phyloP scores from a whole-genome alignment of 2,113 vertebrate genomes.

The Pelodiscus sinensis region DNA sequence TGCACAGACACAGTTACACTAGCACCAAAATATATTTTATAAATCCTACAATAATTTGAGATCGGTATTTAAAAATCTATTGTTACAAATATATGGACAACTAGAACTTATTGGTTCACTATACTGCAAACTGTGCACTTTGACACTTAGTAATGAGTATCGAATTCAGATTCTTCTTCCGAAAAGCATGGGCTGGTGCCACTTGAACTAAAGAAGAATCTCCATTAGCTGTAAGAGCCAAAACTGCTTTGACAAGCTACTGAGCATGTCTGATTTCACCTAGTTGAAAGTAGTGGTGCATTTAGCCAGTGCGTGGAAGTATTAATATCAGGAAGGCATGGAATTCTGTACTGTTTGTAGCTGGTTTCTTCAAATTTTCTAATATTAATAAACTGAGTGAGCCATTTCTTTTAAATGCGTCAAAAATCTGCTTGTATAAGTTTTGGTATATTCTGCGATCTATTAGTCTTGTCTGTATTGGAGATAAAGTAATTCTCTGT shows the following conservation, averaged over 20 bases:
- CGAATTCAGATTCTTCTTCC: background rate
- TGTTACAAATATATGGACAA: background rate
- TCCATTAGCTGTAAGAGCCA: background rate
- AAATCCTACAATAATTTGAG: constrained; percentile 1
- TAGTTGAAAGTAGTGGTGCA: constrained; percentile 12
- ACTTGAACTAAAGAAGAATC: background rate
- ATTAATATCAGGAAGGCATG: constrained; percentile 32
- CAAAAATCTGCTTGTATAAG: constrained; percentile 72
- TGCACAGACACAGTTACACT: background rate
- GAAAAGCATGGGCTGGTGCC: background rate
- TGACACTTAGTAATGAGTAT: background rate
- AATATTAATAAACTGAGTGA: constrained; percentile 49
- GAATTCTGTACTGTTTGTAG: constrained; percentile 47
- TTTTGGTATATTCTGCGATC: constrained; percentile 66
- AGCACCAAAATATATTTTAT: constrained; percentile 6
- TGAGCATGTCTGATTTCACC: background rate
- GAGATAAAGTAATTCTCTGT: constrained; percentile 69
- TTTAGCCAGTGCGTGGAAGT: constrained; percentile 2
- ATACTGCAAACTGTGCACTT: background rate
- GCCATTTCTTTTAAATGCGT: constrained; percentile 58
- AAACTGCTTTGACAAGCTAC: background rate
- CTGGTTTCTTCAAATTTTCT: constrained; percentile 26
- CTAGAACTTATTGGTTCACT: background rate
- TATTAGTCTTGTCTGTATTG: constrained; percentile 71
- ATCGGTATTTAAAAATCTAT: constrained; percentile 4